Evolutionary conservation across 2,797 vertebrate species (phyloP), one percentile per base, ranked within the genome.

Genomic region (Triplophysa yarkandensis): DNA sequence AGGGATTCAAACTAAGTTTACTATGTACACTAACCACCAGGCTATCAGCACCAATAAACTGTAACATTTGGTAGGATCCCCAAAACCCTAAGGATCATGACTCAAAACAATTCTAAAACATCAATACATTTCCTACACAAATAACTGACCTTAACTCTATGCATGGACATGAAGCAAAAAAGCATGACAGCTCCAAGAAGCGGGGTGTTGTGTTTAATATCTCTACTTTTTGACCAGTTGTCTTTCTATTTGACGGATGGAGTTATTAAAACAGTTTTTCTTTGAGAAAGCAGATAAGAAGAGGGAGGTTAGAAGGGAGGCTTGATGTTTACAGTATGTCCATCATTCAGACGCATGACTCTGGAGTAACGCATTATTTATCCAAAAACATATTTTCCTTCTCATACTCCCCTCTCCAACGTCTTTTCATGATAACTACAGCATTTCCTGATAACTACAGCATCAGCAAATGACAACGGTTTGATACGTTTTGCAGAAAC

Each of bases 191-290:
- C 17, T 17, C 71, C 50, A 64, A 50, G 78, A 85, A 76, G 66
- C 46, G 1, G 44, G 65, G 39, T 58, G 61, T 27, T 36, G 19
- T 63, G 67, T 77, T 72, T 70, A 84, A 80, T 57, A 69, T 54
- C 67, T 43, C 74, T 70, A 79, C 14, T 77, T 78, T 81, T 82
- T 43, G 57, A 83, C 68, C 62, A 64, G 68, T 62, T 60, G 81
- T 84, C 62, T 82, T 17, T 28, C 14, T 55, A n/a, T 13, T 72
- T 71, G 67, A 74, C 75, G 74, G 78, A 83, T 74, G 55, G 80
- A 76, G 71, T 80, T 79, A 80, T 85, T 80, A 57, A 73, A 78
- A 50, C 27, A 2, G 16, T 8, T 67, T 77, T 80, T 80, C 77
- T 39, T 54, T 54, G 25, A 39, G 19, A 57, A 25, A 60, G 44